phyloP scores from a whole-genome alignment of 2,797 vertebrate species.

The Paguma larvata region DNA sequence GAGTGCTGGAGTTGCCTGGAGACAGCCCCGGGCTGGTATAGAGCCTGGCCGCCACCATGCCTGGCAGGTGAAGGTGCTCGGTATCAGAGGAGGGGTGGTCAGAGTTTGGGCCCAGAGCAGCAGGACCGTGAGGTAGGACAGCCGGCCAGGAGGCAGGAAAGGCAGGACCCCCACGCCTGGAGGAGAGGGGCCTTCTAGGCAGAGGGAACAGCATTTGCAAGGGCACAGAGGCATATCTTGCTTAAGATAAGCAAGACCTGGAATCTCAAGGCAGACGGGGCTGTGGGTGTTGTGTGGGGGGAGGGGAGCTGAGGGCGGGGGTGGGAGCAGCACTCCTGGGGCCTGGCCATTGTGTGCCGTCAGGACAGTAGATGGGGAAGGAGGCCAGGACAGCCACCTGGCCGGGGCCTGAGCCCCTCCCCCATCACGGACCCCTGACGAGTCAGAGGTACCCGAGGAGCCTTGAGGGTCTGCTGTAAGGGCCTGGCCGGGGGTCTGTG shows the following conservation, averaged over 20 bases:
- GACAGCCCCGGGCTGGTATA: not conserved
- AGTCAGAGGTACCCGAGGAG: not conserved
- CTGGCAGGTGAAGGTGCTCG: not conserved
- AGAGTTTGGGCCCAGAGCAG: not conserved
- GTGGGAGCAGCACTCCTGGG: fast-evolving
- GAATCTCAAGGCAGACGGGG: not conserved
- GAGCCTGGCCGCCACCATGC: not conserved
- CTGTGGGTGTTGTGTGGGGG: not conserved
- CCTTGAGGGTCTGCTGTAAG: fast-evolving
- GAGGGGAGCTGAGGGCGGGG: not conserved
- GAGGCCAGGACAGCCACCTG: not conserved
- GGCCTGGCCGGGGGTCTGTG: fast-evolving
- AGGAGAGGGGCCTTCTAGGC: not conserved
- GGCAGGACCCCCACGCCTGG: not conserved
- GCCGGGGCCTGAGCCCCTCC: not conserved
- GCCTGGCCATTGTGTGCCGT: not conserved
- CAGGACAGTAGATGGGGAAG: not conserved
- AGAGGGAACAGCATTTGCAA: fast-evolving
- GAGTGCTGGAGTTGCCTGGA: not conserved
- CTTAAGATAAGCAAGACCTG: fast-evolving
- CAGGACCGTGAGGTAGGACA: not conserved
- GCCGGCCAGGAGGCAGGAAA: not conserved
- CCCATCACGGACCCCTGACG: not conserved
- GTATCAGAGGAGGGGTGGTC: not conserved
- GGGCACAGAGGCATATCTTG: fast-evolving